Evolutionary conservation across 2,888 invertebrate genomes (phyloP), one percentile per base, ranked within the genome.

Genomic region (Lymantria monacha): DNA sequence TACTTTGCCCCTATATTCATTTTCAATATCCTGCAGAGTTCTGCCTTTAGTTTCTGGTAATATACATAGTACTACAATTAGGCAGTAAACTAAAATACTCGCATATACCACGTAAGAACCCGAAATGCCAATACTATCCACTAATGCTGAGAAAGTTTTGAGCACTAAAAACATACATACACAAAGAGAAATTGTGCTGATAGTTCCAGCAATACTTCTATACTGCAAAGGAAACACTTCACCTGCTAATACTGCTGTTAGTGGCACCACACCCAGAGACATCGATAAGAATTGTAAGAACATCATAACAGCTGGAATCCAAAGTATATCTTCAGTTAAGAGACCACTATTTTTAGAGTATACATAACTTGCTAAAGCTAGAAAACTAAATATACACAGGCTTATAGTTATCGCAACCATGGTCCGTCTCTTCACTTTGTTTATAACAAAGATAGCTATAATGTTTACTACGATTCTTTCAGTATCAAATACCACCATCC

Each of bases 11-110:
- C 83, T 76, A 53, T 93, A 92, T 49, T 82, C 81, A 10, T 93
- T 92, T 60, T 94, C 94, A 46, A 95, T 95, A 72, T 95, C 93
- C 52, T 93, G 87, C 48, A 95, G 77, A 0, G 94, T 93, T 61
- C 91, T 93, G 1, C 93, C 93, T 59, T 92, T 93, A 0, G 95
- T 95, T 76, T 95, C 94, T 0, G 95, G 95, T 40, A 95, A 72
- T 44, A 91, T 71, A 0, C 93, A 3, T n/a, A n/a, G 13, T 12
- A 38, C 38, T 8, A 38, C 38, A n/a, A 38, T 38, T n/a, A 38
- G 8, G 13, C 13, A 12, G 11, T 38, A 38, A n/a, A n/a, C n/a
- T n/a, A 38, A 8, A 12, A 38, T 13, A 38, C 1, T n/a, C 9
- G 38, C 38, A n/a, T 38, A 38, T 1, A 38, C 8, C 11, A 13